Evolutionary conservation across 2,888 invertebrate species (phyloP).

Genomic region (Dasysyrphus tricinctus): DNA sequence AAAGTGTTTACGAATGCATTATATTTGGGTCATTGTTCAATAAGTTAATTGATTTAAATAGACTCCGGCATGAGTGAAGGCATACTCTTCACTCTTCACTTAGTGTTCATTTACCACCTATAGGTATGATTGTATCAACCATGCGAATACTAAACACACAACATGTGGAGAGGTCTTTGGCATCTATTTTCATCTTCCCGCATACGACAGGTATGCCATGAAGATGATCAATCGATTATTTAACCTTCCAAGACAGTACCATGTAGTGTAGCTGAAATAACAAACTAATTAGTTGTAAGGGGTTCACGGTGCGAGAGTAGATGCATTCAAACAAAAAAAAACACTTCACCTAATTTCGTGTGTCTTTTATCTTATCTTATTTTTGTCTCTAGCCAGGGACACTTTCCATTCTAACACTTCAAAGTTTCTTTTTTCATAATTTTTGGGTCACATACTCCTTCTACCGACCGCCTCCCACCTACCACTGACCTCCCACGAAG

Average conservation of each 20-base stretch:
- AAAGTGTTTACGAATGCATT: slow-evolving; percentile 3
- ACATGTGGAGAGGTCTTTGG: slow-evolving; percentile 11
- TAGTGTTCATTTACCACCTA: neutral
- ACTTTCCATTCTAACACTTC: slow-evolving; percentile 18
- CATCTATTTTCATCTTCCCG: slow-evolving; percentile 20
- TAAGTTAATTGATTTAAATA: slow-evolving; percentile 25
- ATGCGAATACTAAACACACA: neutral
- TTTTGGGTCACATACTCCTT: slow-evolving; percentile 44
- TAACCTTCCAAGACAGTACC: slow-evolving; percentile 46
- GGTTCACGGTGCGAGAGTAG: slow-evolving; percentile 26
- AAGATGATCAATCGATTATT: slow-evolving; percentile 60
- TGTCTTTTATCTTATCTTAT: slow-evolving; percentile 9
- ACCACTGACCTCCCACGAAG: neutral
- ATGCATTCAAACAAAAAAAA: neutral
- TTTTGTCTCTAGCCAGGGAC: neutral
- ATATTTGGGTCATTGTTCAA: slow-evolving; percentile 19
- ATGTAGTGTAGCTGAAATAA: slow-evolving; percentile 16
- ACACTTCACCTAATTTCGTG: slow-evolving; percentile 56
- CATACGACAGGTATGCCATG: neutral
- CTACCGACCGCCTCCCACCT: neutral
- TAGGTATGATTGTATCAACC: neutral
- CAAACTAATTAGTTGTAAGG: slow-evolving; percentile 63
- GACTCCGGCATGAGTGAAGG: neutral
- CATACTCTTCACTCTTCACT: neutral
- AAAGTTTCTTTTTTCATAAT: slow-evolving; percentile 14